These are phyloP conservation scores for Odontamblyopus rebecca DNA, from an alignment of 2,797 vertebrate species.

Conservation along the genomic window DNA sequence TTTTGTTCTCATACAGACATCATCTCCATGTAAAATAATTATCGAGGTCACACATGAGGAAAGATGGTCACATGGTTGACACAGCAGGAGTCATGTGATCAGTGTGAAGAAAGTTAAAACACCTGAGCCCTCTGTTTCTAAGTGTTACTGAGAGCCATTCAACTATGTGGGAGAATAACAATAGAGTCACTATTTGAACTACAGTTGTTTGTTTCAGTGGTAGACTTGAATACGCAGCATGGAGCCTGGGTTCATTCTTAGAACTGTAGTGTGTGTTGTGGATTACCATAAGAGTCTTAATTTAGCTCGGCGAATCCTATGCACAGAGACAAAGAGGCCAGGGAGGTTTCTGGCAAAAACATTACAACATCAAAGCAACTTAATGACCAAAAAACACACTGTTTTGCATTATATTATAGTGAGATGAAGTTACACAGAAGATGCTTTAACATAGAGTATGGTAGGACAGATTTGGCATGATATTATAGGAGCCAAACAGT, in stretches of 20 bases:
- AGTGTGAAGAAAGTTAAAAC: slow-evolving; percentile 6
- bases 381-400: slow-evolving; percentile 31
- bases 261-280: slow-evolving; percentile 45
- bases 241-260: slow-evolving; percentile 60
- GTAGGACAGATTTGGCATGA: slow-evolving; percentile 17
- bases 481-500: slow-evolving; percentile 29
- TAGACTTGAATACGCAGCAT: slow-evolving; percentile 15
- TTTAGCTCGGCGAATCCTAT: slow-evolving; percentile 73
- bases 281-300: slow-evolving; percentile 79
- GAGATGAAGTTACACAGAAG: background rate
- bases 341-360: slow-evolving; percentile 39
- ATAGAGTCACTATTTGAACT: background rate
- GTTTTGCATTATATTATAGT: slow-evolving; percentile 13
- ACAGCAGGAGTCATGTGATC: background rate
- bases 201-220: background rate
- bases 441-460: slow-evolving; percentile 2
- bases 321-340: slow-evolving; percentile 19
- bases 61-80: slow-evolving; percentile 1
- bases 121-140: slow-evolving; percentile 2
- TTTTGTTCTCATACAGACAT: background rate
- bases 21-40: background rate
- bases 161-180: background rate
- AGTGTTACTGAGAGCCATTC: background rate
- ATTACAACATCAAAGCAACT: slow-evolving; percentile 28
- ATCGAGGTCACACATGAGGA: slow-evolving; percentile 6